Evolutionary conservation across 2,888 invertebrate genomes (phyloP).

Genomic region (Stratiomys singularior): DNA sequence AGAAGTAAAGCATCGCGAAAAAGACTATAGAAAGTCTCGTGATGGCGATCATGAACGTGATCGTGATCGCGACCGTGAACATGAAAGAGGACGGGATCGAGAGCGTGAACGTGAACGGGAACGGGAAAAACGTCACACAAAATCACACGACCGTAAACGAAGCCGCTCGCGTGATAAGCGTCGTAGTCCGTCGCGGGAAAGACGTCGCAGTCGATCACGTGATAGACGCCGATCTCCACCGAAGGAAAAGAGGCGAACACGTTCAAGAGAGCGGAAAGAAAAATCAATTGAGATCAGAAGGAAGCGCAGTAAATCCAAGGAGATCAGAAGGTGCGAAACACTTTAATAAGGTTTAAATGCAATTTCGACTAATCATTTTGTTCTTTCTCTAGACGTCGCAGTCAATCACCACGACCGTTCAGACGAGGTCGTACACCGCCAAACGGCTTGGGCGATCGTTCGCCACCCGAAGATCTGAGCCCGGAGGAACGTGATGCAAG

Average conservation of each 20-base stretch:
- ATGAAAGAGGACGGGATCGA: conserved; percentile 52
- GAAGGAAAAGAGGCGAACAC: conserved; percentile 55
- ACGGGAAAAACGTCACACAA: conserved; percentile 55
- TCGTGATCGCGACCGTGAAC: conserved; percentile 59
- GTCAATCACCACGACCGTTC: conserved; percentile 65
- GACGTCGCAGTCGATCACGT: conserved; percentile 56
- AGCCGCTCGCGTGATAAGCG: conserved; percentile 60
- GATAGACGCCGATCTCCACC: background rate
- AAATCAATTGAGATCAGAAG: conserved; percentile 50
- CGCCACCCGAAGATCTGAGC: conserved; percentile 79
- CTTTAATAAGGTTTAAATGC: too few relatives aligned
- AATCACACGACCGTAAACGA: conserved; percentile 53
- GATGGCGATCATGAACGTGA: conserved; percentile 56
- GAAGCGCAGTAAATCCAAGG: conserved; percentile 54
- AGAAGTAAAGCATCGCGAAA: conserved; percentile 52
- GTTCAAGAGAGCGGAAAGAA: conserved; percentile 58
- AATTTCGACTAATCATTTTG: too few relatives aligned
- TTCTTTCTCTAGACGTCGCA: conserved; percentile 58
- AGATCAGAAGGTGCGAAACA: conserved; percentile 38
- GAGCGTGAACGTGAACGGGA: conserved; percentile 53
- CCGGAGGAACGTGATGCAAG: conserved; percentile 98
- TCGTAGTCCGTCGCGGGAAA: conserved; percentile 53
- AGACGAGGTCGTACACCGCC: conserved; percentile 64
- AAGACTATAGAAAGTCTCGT: conserved; percentile 52
- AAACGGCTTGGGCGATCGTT: conserved; percentile 69